Evolutionary conservation across 2,113 vertebrate genomes (phyloP).

Genomic region (Butorides virescens): DNA sequence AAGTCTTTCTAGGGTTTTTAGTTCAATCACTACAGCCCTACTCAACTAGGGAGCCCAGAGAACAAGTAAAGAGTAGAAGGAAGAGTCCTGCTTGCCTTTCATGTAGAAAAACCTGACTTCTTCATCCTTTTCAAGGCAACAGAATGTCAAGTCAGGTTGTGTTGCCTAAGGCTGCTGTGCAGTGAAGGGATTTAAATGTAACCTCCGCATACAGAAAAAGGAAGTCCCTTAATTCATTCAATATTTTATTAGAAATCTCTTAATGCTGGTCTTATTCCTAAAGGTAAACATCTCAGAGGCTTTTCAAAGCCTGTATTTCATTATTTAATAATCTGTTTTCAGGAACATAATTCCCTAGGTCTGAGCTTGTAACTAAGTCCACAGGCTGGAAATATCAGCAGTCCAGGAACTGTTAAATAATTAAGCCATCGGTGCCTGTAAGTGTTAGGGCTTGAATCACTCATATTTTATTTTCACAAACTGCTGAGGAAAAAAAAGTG

Average conservation of each 20-base stretch:
- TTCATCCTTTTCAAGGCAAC: slow-evolving; percentile 62
- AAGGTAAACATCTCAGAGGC: slow-evolving; percentile 67
- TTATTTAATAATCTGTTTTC: slow-evolving; percentile 74
- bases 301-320: slow-evolving; percentile 68
- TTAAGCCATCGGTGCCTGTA: slow-evolving; percentile 50
- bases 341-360: slow-evolving; percentile 55
- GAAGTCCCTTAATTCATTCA: slow-evolving; percentile 72
- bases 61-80: slow-evolving; percentile 23
- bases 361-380: slow-evolving; percentile 58
- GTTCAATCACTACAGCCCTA: slow-evolving; percentile 30
- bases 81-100: slow-evolving; percentile 62
- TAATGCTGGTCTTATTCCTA: slow-evolving; percentile 64
- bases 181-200: slow-evolving; percentile 66
- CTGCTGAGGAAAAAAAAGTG: background rate
- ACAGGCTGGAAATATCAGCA: slow-evolving; percentile 58
- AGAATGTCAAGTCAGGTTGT: slow-evolving; percentile 65
- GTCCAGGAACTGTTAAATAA: slow-evolving; percentile 67
- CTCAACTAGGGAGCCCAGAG: slow-evolving; percentile 33
- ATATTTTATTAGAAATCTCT: slow-evolving; percentile 74
- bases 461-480: slow-evolving; percentile 53
- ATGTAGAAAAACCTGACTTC: slow-evolving; percentile 44
- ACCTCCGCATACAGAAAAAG: slow-evolving; percentile 61
- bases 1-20: slow-evolving; percentile 45
- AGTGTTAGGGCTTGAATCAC: slow-evolving; percentile 51
- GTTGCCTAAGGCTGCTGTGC: slow-evolving; percentile 68